Evolutionary conservation across 2,113 vertebrate species (phyloP).

Genomic region (Alectura lathami): DNA sequence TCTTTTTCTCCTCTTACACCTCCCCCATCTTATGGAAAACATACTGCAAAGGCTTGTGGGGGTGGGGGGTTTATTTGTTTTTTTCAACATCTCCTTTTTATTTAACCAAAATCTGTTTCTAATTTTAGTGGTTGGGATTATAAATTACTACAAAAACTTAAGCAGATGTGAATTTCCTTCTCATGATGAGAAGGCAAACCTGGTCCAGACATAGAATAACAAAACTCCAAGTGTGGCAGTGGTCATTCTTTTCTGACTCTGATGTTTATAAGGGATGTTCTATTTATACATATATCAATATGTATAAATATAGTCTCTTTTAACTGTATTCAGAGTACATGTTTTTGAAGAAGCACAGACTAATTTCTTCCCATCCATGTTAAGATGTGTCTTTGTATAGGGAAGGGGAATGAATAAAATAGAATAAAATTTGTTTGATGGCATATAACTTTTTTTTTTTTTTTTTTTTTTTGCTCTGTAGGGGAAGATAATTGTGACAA

Average conservation of each 20-base stretch:
- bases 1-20: neutral
- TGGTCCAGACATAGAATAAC: neutral
- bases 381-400: neutral
- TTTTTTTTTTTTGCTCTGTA: neutral
- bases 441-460: neutral
- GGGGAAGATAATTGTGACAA: neutral
- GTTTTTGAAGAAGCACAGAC: neutral
- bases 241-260: neutral
- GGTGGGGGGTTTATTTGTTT: no score
- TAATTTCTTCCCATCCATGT: neutral
- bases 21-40: neutral
- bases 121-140: constrained; percentile 2
- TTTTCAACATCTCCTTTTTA: neutral
- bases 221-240: neutral
- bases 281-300: neutral
- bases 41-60: neutral
- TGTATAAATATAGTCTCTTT: neutral
- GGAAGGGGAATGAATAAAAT: neutral
- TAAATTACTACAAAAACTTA: constrained; percentile 14
- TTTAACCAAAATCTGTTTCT: constrained; percentile 43
- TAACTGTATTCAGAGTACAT: neutral
- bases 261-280: neutral
- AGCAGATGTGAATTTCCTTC: constrained; percentile 37
- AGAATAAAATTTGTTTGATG: neutral
- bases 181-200: neutral